Base-by-base conservation (phyloP, 2,797 vertebrate species). In the Malacoraja senta region DNA sequence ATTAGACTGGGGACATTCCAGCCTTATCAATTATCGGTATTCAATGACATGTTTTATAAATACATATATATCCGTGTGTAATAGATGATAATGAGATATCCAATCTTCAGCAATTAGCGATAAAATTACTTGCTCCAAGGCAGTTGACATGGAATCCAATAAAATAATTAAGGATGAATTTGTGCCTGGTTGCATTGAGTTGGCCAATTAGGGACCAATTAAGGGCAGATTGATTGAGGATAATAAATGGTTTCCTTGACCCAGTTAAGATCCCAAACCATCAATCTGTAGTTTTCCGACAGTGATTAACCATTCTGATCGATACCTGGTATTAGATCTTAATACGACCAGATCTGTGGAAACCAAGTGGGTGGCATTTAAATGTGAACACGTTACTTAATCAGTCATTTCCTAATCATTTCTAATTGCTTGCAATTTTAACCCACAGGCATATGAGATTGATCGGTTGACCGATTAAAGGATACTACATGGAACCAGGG, bases 251-350 rank as follows among this genome's bases (percentile, higher is more conserved):
- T 88, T 79, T 79, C 78, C 78, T 38, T 88, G 61, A 88, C 84
- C n/a, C n/a, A 32, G 13, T 9, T 32, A 63, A 61, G 29, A 15
- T n/a, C 26, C 13, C 15, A 86, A 78, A 61, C 58, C 15, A 63
- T 58, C 83, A 63, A 86, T 32, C 32, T 65, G 61, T 61, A 61
- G 63, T 65, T 72, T 88, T 84, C 61, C 29, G 32, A 88, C 13
- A 88, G 15, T 63, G 84, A 88, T 88, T 88, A 63, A 35, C n/a
- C 65, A 32, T 65, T 88, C 84, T 32, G 84, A 65, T 65, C 84
- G 63, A 88, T 88, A 65, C 58, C 29, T 19, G 29, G 84, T 13
- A 29, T 86, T 29, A n/a, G 29, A 65, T 32, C 61, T 63, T 86
- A 86, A 86, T 63, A 13, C 83, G 8, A 17, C 12, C 4, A n/a